Base-by-base conservation (phyloP, 2,113 vertebrate species). In the Channa maculata region DNA sequence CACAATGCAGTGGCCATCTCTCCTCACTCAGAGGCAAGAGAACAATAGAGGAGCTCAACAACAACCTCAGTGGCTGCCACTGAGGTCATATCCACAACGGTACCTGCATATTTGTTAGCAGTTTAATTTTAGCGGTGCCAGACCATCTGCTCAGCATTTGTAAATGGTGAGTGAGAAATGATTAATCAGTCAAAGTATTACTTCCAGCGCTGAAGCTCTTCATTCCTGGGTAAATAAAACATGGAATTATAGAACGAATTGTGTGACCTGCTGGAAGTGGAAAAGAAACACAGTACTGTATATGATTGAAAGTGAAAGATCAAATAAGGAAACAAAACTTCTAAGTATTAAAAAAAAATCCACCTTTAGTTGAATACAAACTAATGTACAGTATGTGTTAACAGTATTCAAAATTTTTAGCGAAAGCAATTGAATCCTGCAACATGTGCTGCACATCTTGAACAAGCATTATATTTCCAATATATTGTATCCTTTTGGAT, bases 71-170 rank as follows among this genome's bases (percentile, higher is more conserved):
- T 1, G 39, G 57, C 71, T 76, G 75, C 72, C 80, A 51, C 72
- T 3, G 67, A 78, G 87, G 85, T 86, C 86, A 77, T 77, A 67
- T 61, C 71, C 75, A 79, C 77, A 65, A 82, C 36, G 41, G 74
- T 88, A 87, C 86, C 83, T 89, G 88, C 85, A 90, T 81, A 80
- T 89, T 88, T 88, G 79, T 84, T 59, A 64, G 80, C 71, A n/a
- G 82, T 90, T 85, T 92, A 77, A 89, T 90, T 90, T 89, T 41
- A 78, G 71, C 60, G 38, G 45, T 82, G 79, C 82, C 91, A 85
- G 82, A 80, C 85, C 92, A 93, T 94, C 91, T 93, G 90, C 86
- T 90, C 77, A 39, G 83, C 80, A 91, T 90, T 90, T 92, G 88
- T 77, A 75, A 75, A 80, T 52, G 73, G 72, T 46, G 59, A 77